Evolutionary conservation across 1,140 invertebrate genomes (phyloP), one percentile per base, ranked within the genome.

Genomic region (Eueides isabella): DNA sequence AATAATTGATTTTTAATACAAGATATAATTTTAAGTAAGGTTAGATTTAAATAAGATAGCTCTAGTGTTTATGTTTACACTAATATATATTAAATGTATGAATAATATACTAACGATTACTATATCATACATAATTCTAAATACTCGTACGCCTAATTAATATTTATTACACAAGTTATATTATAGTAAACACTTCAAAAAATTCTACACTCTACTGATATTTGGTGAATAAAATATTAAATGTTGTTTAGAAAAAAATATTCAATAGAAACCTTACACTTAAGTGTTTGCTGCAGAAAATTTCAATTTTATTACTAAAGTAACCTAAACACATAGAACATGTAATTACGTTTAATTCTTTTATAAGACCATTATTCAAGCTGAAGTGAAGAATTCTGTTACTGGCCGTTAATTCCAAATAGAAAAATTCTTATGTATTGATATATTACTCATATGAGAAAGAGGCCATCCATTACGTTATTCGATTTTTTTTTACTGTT

Each of bases 111-210:
- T 55, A 23, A 26, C 12, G 48, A 26, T 55, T 55, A 55, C 12
- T 55, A 26, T 55, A 55, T 23, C 48, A 55, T 55, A 55, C 48
- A 23, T 67, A 29, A 44, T 55, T 30, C 41, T 67, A n/a, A n/a
- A n/a, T n/a, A 67, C n/a, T n/a, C 14, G 14, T 67, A 48, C 55
- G 30, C 66, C 66, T 67, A 48, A 67, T 30, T 41, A 26, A 44
- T 28, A 31, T 67, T 67, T 35, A 31, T 64, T 64, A 64, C 35
- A 30, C n/a, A 33, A 64, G 19, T 55, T 55, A 55, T 55, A 55
- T 23, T 23, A 55, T 55, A 48, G 66, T 67, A 67, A 67, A 67
- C 30, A 67, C 66, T 30, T 67, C 66, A 44, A 67, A 67, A 67
- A 67, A 12, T 55, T 67, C 30, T 67, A 67, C 55, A 30, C 66